Evolutionary conservation across 2,888 invertebrate genomes (phyloP), one percentile per base, ranked within the genome.

Genomic region (Amphipoea oculea): DNA sequence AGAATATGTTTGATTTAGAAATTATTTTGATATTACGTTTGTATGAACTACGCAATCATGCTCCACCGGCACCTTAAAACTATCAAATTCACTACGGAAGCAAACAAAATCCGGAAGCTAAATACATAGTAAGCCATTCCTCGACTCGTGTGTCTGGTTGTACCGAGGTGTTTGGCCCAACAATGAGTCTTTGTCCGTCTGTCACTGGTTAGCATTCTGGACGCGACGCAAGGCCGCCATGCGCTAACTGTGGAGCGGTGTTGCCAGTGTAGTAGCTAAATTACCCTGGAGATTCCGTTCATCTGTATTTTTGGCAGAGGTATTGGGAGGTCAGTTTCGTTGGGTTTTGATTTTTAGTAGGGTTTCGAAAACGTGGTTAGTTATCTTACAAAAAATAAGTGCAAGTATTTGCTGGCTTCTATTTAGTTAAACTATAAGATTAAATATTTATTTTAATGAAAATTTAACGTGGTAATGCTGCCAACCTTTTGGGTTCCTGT

Each of bases 161-260:
- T 17, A 85, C 76, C 4, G 73, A 90, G 89, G 90, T 89, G 89
- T 81, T 89, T 91, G 92, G 82, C 92, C 90, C 89, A 82, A 88
- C 87, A 84, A 88, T 87, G 87, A 88, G 84, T 89, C 92, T 92
- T 92, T 92, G 92, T 92, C 90, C 89, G 84, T 82, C 76, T 63
- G 88, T 85, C 82, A 81, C 86, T 79, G 77, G 81, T 89, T 85
- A 88, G 89, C 87, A 92, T 93, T 90, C 93, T 86, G 88, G 72
- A 79, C 92, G 90, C 92, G 90, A 67, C 69, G 77, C 92, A 91
- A 91, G 91, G 91, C 88, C 89, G 79, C 89, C 86, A 87, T 87
- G 85, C 83, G 85, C 86, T 85, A 87, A 86, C 86, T 85, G 80
- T 80, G 72, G 74, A 73, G 9, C 73, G 63, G 85, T 85, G 89